Evolutionary conservation across 2,888 invertebrate genomes (phyloP).

Genomic region (Hetaerina titia): DNA sequence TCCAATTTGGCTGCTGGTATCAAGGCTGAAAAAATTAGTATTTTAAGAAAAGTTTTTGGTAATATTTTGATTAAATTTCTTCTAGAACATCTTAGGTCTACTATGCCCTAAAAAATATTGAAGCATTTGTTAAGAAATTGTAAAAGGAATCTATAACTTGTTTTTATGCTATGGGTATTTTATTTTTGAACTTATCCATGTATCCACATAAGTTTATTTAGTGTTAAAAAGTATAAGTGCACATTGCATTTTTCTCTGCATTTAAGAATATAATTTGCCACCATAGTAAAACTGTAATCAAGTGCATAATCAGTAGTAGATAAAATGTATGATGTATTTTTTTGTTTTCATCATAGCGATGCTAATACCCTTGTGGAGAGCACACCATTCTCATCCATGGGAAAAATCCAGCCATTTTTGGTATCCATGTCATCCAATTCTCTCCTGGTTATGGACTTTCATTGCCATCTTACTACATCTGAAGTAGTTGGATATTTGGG

Average conservation of each 20-base stretch:
- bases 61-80: no score
- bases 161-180: no score
- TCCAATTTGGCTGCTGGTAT: no score
- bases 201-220: neutral
- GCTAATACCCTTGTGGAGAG: slow-evolving; percentile 93
- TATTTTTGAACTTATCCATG: neutral
- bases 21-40: no score
- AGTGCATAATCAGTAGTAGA: neutral
- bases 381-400: slow-evolving; percentile 90
- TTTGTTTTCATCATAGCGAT: slow-evolving; percentile 83
- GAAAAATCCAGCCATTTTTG: slow-evolving; percentile 95
- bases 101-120: no score
- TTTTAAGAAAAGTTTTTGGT: no score
- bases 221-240: neutral
- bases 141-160: no score
- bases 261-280: neutral
- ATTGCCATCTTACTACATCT: slow-evolving; percentile 94
- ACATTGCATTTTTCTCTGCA: neutral
- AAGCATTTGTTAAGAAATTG: no score
- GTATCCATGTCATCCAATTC: slow-evolving; percentile 93
- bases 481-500: slow-evolving; percentile 98
- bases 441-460: slow-evolving; percentile 92
- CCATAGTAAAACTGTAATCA: neutral
- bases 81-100: no score
- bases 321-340: neutral